Evolutionary conservation across 2,888 invertebrate genomes (phyloP).

Genomic region (Eretmocerus hayati): DNA sequence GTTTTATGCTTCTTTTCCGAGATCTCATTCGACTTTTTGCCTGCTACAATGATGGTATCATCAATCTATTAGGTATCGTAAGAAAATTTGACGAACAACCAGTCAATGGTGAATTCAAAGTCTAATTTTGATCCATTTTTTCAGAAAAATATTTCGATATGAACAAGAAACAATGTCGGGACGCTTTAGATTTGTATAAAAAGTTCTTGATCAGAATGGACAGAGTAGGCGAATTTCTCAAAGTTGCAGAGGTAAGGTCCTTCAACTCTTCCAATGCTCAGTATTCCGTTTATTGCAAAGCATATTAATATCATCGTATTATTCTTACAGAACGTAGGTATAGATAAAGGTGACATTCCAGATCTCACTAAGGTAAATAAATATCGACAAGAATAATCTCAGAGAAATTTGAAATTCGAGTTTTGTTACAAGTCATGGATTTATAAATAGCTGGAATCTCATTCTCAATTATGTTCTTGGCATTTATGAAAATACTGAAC

Average conservation of each 20-base stretch:
- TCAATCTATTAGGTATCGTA: slow-evolving; percentile 76
- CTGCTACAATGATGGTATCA: slow-evolving; percentile 99
- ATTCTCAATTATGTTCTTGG: too few relatives aligned
- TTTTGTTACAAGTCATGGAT: too few relatives aligned
- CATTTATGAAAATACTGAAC: too few relatives aligned
- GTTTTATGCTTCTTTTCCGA: slow-evolving; percentile 97
- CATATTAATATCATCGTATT: slow-evolving; percentile 12
- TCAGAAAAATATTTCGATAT: slow-evolving; percentile 98
- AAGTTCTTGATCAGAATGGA: slow-evolving; percentile 98
- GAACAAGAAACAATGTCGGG: slow-evolving; percentile 98
- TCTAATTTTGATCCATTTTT: slow-evolving; percentile 15
- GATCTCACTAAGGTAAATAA: slow-evolving; percentile 78
- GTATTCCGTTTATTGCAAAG: too few relatives aligned
- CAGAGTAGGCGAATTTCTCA: slow-evolving; percentile 94
- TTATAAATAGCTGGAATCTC: too few relatives aligned
- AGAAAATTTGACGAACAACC: too few relatives aligned
- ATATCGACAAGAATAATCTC: too few relatives aligned
- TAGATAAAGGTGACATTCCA: slow-evolving; percentile 97
- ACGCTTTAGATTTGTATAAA: slow-evolving; percentile 96
- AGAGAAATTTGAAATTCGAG: too few relatives aligned
- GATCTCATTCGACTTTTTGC: slow-evolving; percentile 98
- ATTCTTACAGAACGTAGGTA: slow-evolving; percentile 73
- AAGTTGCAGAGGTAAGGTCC: slow-evolving; percentile 70
- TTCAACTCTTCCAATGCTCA: too few relatives aligned
- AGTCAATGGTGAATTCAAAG: too few relatives aligned